Base-by-base conservation (phyloP, 1,140 invertebrate species). In the Scaptodrosophila lebanonensis region DNA sequence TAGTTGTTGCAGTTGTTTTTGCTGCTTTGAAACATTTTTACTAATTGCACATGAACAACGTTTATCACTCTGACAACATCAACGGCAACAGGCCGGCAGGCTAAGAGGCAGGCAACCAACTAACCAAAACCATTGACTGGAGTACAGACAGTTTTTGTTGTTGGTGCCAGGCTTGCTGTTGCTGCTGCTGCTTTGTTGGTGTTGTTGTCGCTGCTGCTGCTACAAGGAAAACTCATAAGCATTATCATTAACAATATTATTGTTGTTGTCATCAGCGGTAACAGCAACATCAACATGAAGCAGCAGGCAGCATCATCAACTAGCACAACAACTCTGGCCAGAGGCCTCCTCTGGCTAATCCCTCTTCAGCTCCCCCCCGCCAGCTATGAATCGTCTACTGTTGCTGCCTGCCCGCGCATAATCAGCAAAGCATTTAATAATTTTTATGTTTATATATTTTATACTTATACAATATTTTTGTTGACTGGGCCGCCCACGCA, bases 191-290 rank as follows among this genome's bases (percentile, higher is more conserved):
- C 30, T 53, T 40, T 47, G 38, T 29, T 48, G 45, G 39, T 51
- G 27, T 59, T 50, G 12, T 59, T 59, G 16, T 36, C 25, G 38
- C 15, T 58, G 52, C 16, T 25, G 60, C 40, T 57, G 66, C 72
- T 72, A 77, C 72, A 77, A 67, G 72, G 73, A 76, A 76, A 76
- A 76, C 66, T 82, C 73, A 82, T 82, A 75, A 75, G 73, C 73
- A 79, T 82, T 73, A 82, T 82, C 73, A 79, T 79, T 79, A 82
- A 82, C 75, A 79, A 79, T 82, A 82, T 79, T 79, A 82, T 82
- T 82, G 73, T 79, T 82, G 69, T 82, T 82, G 73, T 66, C 60
- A 60, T 68, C 68, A 71, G 39, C 66, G 57, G 33, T 49, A 49
- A 39, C 64, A 53, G 30, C 63, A 36, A 9, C 61, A 52, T n/a